phyloP scores from a whole-genome alignment of 2,888 invertebrate species.

The Incurvaria masculella region DNA sequence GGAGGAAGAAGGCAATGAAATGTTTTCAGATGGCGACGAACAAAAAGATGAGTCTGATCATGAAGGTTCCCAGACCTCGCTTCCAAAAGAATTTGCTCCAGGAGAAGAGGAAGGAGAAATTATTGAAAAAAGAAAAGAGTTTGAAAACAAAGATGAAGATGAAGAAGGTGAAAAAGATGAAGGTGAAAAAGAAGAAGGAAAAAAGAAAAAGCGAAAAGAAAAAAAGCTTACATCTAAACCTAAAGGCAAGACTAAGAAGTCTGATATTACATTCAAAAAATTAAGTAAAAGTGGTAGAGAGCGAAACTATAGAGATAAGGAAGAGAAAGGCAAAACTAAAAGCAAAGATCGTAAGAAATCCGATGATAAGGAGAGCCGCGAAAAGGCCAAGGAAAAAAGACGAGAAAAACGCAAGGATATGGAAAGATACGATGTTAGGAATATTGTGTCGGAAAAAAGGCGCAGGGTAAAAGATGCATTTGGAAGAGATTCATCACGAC shows the following conservation, averaged over 20 bases:
- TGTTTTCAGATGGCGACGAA: constrained; percentile 57
- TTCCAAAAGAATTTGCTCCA: not conserved
- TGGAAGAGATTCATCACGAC: constrained; percentile 64
- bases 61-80: constrained; percentile 15
- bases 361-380: constrained; percentile 31
- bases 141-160: constrained; percentile 4
- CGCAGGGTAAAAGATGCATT: constrained; percentile 70
- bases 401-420: constrained; percentile 70
- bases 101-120: constrained; percentile 57
- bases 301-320: constrained; percentile 71
- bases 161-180: constrained; percentile 27
- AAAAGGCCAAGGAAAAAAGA: constrained; percentile 37
- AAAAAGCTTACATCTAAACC: constrained; percentile 44
- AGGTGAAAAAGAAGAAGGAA: constrained; percentile 32
- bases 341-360: constrained; percentile 19
- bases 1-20: constrained; percentile 65
- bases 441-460: constrained; percentile 68
- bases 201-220: constrained; percentile 52
- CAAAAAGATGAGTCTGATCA: constrained; percentile 18
- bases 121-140: constrained; percentile 37
- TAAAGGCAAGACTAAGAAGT: constrained; percentile 49
- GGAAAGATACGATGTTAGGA: constrained; percentile 79
- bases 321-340: constrained; percentile 30
- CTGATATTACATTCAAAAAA: constrained; percentile 70
- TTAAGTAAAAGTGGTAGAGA: constrained; percentile 74